Base-by-base conservation (phyloP, 35 echinoderm and acorn worm species). In the Ophioderma brevispina region DNA sequence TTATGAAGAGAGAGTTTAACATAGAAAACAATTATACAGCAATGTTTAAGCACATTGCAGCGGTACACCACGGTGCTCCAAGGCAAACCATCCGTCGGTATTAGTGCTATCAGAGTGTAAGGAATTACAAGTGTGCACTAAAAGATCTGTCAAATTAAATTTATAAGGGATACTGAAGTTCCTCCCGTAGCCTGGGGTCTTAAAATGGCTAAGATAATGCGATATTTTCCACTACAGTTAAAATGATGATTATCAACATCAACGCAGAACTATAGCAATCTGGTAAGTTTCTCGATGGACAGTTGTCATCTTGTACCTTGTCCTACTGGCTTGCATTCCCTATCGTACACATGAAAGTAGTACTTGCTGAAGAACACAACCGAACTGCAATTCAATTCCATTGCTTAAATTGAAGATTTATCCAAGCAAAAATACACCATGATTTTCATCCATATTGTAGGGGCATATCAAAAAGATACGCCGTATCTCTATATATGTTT, bases 21-120 rank as follows among this genome's bases (percentile, higher is more conserved):
- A 92, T 92, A 17, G 90, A 92, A n/a, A 0, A 92, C 90, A n/a
- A 92, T 92, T 0, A 92, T 92, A 56, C 70, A 92, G 41, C 64
- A 76, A 32, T 92, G 86, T 92, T 38, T 86, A 86, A 8, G 90
- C 90, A 92, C 90, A 92, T 37, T 92, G 90, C n/a, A 0, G 75
- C 52, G 42, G 84, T 77, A 35, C 90, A 92, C 70, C 31, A 85
- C 28, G 31, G 5, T 17, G 82, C 13, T 18, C 59, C 81, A 0
- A 92, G 33, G 17, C n/a, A n/a, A 43, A 28, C 82, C 75, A 85
- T 0, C 37, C 25, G 30, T 92, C 82, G 1, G 37, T 21, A 92
- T 6, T 0, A 92, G 31, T 33, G 82, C 35, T 1, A 78, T 3
- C 17, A 52, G 14, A 0, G 90, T 46, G 4, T 46, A 77, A 30